phyloP scores from a whole-genome alignment of 2,797 vertebrate genomes.

The Graptemys geographica region DNA sequence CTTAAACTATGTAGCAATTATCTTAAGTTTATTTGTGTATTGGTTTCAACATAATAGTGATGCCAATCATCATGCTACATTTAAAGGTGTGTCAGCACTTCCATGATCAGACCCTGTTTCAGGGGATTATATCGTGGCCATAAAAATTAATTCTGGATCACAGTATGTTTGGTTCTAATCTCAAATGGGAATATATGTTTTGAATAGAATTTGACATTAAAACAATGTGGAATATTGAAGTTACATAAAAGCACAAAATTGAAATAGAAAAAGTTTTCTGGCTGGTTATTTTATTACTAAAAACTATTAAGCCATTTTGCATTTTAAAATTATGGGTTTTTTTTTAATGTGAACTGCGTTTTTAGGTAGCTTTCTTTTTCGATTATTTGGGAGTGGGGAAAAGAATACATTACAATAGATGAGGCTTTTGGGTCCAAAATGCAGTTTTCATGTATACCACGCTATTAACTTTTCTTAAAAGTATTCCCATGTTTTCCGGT shows the following conservation, averaged over 20 bases:
- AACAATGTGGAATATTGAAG: slow-evolving; percentile 8
- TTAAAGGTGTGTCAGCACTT: slow-evolving; percentile 26
- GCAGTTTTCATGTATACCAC: background rate
- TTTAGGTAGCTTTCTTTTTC: slow-evolving; percentile 13
- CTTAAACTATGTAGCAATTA: slow-evolving; percentile 43
- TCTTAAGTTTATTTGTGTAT: slow-evolving; percentile 33
- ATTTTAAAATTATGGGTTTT: background rate
- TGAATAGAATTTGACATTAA: background rate
- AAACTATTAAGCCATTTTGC: background rate
- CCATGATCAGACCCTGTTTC: background rate
- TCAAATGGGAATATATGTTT: background rate
- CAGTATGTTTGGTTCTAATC: slow-evolving; percentile 36
- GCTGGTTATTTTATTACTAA: background rate
- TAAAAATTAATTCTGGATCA: slow-evolving; percentile 38
- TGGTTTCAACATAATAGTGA: slow-evolving; percentile 35
- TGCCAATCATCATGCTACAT: background rate
- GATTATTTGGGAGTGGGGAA: background rate
- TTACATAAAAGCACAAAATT: slow-evolving; percentile 14
- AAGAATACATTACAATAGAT: background rate
- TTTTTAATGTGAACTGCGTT: background rate
- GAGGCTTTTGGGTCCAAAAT: background rate
- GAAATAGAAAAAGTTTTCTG: background rate
- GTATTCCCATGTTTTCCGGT: background rate
- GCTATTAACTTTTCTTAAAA: background rate
- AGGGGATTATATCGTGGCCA: slow-evolving; percentile 25